Conservation (phyloP, 2,113 vertebrate genomes). For the Edolisoma coerulescens region DNA sequence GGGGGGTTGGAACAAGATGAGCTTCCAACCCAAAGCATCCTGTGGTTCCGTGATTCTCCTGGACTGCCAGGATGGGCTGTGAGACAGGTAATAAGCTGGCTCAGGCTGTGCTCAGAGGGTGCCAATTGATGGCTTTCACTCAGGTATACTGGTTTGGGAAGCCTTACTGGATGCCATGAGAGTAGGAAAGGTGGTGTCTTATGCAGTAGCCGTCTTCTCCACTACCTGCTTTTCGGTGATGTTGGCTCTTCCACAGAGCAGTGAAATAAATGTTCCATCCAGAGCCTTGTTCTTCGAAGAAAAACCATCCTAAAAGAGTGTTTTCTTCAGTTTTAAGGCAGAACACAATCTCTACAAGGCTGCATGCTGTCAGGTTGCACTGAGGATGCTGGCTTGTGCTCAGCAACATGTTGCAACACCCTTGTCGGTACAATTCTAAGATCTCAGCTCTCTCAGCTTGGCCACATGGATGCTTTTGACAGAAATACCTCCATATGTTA, state of each 20-base stretch:
- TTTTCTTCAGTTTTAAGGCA: neutral
- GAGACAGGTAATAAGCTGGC: neutral
- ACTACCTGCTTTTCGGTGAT: neutral
- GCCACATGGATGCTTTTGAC: neutral
- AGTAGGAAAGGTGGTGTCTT: neutral
- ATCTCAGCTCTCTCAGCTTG: neutral
- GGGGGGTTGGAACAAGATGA: neutral
- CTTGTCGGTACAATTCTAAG: neutral
- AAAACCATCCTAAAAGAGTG: neutral
- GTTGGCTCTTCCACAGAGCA: neutral
- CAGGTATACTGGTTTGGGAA: neutral
- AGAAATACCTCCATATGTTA: neutral
- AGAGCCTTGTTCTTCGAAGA: neutral
- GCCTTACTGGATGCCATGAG: neutral
- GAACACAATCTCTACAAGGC: neutral
- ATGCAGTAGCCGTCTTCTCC: neutral
- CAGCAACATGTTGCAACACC: rapidly evolving
- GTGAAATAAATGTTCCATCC: neutral
- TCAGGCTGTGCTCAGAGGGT: neutral
- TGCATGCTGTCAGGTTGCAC: neutral
- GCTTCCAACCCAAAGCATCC: neutral
- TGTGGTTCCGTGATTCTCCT: neutral
- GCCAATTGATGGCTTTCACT: neutral
- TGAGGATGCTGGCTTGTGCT: neutral
- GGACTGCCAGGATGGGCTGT: neutral